Evolutionary conservation across 2,113 vertebrate genomes (phyloP).

Genomic region (Agapornis roseicollis): DNA sequence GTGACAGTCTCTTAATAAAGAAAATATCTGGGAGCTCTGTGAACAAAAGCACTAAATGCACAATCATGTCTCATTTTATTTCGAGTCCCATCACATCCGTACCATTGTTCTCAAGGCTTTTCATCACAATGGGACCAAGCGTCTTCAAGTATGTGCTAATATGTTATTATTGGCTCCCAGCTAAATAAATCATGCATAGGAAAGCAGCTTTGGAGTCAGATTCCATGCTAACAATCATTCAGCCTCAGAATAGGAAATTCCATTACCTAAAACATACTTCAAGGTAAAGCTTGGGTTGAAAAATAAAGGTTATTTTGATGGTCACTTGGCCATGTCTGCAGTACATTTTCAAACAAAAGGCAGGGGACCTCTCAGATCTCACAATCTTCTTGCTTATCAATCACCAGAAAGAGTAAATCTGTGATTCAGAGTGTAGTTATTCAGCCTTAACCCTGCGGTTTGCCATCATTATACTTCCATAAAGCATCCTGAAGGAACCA

Average conservation of each 20-base stretch:
- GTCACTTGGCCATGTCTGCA: neutral
- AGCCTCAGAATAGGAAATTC: neutral
- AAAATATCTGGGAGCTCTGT: neutral
- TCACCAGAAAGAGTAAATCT: neutral
- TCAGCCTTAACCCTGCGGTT: neutral
- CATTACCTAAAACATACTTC: neutral
- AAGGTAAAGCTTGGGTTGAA: neutral
- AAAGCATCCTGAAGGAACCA: neutral
- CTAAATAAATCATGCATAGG: neutral
- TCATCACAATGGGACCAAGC: neutral
- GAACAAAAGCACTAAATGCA: neutral
- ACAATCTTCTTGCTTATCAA: neutral
- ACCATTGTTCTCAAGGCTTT: neutral
- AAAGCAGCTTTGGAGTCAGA: neutral
- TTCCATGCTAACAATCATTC: neutral
- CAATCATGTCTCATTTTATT: neutral
- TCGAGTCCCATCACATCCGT: neutral
- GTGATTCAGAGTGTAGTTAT: neutral
- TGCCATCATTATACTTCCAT: neutral
- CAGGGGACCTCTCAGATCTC: neutral
- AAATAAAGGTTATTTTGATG: neutral
- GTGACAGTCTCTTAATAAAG: conserved; percentile 31
- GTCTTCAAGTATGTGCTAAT: neutral
- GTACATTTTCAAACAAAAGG: neutral
- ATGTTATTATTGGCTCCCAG: neutral